Percentiles rank a stretch among this genome's conserved stretches.
Conservation (phyloP, 2,888 invertebrate species). For the Ormyrus pomaceus region DNA sequence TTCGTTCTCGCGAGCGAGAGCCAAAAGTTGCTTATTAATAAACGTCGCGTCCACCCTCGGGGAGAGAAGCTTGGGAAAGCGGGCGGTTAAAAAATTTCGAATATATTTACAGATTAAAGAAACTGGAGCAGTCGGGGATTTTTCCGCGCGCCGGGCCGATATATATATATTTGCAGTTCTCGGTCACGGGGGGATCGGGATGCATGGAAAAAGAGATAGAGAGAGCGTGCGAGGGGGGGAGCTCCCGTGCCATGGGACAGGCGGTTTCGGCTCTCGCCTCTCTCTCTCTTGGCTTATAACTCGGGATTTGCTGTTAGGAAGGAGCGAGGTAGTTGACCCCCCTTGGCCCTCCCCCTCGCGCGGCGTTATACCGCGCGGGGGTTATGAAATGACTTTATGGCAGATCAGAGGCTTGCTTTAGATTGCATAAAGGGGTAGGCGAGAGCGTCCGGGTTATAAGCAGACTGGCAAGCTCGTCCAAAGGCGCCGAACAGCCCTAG, state of each 20-base stretch:
- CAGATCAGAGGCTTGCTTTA: constrained; percentile 74
- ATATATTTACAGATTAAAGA: too few relatives aligned
- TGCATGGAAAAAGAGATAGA: constrained; percentile 4
- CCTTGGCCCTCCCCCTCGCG: constrained; percentile 23
- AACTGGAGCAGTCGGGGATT: too few relatives aligned
- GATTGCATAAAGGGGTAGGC: constrained; percentile 70
- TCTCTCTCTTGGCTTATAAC: constrained; percentile 63
- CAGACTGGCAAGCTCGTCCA: constrained; percentile 14
- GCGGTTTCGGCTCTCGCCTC: constrained; percentile 55
- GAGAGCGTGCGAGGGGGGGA: background rate
- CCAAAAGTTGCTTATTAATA: too few relatives aligned
- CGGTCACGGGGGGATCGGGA: constrained; percentile 7
- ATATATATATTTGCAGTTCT: background rate
- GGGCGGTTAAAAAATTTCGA: too few relatives aligned
- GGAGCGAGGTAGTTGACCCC: constrained; percentile 69
- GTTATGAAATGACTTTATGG: constrained; percentile 75
- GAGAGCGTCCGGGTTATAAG: constrained; percentile 58
- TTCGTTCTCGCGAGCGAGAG: too few relatives aligned
- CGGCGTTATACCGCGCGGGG: constrained; percentile 61
- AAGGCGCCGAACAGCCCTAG: constrained; percentile 36
- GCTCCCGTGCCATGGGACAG: constrained; percentile 57
- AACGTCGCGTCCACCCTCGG: too few relatives aligned
- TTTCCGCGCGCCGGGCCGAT: too few relatives aligned
- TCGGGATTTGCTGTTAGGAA: constrained; percentile 66
- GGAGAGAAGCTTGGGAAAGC: too few relatives aligned